These are phyloP conservation scores for Ellobium chinense DNA, from an alignment of 2,888 invertebrate species.

Conservation along the genomic window DNA sequence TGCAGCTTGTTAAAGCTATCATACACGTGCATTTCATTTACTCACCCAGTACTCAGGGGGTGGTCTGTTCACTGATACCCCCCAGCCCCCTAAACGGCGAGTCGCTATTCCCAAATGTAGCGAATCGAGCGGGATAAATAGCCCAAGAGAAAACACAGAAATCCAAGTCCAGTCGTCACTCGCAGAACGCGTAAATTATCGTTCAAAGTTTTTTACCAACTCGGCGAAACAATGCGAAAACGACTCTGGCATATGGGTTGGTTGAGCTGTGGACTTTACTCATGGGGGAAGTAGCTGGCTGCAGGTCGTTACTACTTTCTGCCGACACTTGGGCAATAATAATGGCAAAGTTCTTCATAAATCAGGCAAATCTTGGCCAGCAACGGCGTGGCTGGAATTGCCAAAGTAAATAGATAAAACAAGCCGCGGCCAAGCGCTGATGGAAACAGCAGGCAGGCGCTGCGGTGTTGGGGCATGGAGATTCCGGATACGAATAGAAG, in stretches of 20 bases:
- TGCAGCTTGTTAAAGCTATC: slow-evolving; percentile 2
- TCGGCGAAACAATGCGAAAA: neutral
- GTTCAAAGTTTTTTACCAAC: neutral
- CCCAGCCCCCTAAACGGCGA: neutral
- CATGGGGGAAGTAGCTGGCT: neutral
- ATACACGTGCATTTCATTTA: slow-evolving; percentile 9
- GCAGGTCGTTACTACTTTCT: neutral
- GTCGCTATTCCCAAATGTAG: neutral
- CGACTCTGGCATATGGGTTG: neutral
- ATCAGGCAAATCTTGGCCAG: neutral
- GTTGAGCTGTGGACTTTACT: neutral
- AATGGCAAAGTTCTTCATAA: neutral
- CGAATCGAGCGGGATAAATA: neutral
- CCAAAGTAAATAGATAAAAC: slow-evolving; percentile 15
- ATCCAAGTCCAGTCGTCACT: neutral
- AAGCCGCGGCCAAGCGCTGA: no score
- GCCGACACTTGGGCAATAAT: neutral
- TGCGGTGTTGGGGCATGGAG: no score
- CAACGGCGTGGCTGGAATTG: neutral
- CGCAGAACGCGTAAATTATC: neutral
- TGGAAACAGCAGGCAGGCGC: no score
- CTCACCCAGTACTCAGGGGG: neutral
- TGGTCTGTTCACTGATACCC: neutral
- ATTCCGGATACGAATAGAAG: no score
- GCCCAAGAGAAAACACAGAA: neutral